Conservation (phyloP, 1,140 invertebrate species). For the Piezodorus guildinii region DNA sequence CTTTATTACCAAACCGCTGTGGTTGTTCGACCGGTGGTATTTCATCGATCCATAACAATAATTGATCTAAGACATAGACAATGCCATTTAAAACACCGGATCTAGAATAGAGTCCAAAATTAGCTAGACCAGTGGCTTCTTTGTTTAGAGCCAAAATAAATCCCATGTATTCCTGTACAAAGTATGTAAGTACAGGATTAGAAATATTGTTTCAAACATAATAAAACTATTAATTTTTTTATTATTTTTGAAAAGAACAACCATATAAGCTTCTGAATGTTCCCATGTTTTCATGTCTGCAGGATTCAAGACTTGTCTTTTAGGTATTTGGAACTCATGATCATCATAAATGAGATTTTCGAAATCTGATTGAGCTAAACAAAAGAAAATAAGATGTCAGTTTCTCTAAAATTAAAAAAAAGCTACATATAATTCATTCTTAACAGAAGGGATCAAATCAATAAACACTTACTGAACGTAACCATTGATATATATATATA, state of each 20-base stretch:
- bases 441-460: background rate
- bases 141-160: slow-evolving; percentile 79
- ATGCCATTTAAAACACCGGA: slow-evolving; percentile 52
- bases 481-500: background rate
- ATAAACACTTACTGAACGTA: background rate
- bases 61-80: slow-evolving; percentile 53
- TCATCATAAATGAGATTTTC: slow-evolving; percentile 26
- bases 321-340: slow-evolving; percentile 52
- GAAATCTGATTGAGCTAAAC: background rate
- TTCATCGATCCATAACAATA: slow-evolving; percentile 67
- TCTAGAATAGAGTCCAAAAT: slow-evolving; percentile 48
- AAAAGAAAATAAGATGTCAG: background rate
- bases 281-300: slow-evolving; percentile 69
- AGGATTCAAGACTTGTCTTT: slow-evolving; percentile 53
- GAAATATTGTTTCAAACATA: background rate
- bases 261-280: slow-evolving; percentile 68
- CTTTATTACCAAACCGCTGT: slow-evolving; percentile 91
- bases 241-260: slow-evolving; percentile 10
- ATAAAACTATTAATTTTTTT: too few species aligned
- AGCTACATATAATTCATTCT: background rate
- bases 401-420: background rate
- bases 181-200: background rate
- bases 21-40: slow-evolving; percentile 86
- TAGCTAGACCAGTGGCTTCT: slow-evolving; percentile 65
- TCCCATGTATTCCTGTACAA: slow-evolving; percentile 57